Base-by-base conservation (phyloP, 2,888 invertebrate species). In the Phymatocera aterrima region DNA sequence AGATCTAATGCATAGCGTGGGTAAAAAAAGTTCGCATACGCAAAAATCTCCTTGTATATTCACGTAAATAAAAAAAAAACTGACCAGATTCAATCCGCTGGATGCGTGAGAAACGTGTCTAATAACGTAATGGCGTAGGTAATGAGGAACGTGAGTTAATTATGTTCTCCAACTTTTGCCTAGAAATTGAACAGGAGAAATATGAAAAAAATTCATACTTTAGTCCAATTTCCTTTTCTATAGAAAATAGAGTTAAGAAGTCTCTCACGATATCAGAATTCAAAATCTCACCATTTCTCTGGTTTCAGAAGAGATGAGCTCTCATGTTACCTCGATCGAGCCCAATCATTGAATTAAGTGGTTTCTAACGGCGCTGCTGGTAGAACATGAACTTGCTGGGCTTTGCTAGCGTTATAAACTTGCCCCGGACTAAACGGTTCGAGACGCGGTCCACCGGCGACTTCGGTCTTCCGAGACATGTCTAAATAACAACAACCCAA, bases 401-500 rank as follows among this genome's bases (percentile, higher is more conserved):
- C 97, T 91, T 97, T 97, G 83, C 97, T 97, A 82, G 95, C 95
- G 91, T 98, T 98, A 91, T 97, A 98, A 24, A 98, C 96, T 91
- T 98, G 98, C 0, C 98, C 97, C 0, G 96, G 94, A 87, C 95
- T 95, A 91, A 98, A 98, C 0, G 97, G 97, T 88, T 97, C 96
- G 77, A 97, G 91, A 80, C 96, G 94, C 0, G 97, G 97, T 86
- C 96, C 96, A 0, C 93, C 92, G 54, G 92, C 86, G 83, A 89
- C 78, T 77, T 93, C 92, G 57, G 87, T 89, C 85, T 92, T 92
- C 78, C 91, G 88, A 65, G 88, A 84, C 83, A 89, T 88, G 85
- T 92, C 92, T 92, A 83, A 64, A 85, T 86, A 61, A 80, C 74
- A 15, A 37, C 6, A 57, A 40, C 6, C 3, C 10, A 37, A 51